phyloP scores from a whole-genome alignment of 1,140 invertebrate genomes.

The Meloidogyne floridensis region DNA sequence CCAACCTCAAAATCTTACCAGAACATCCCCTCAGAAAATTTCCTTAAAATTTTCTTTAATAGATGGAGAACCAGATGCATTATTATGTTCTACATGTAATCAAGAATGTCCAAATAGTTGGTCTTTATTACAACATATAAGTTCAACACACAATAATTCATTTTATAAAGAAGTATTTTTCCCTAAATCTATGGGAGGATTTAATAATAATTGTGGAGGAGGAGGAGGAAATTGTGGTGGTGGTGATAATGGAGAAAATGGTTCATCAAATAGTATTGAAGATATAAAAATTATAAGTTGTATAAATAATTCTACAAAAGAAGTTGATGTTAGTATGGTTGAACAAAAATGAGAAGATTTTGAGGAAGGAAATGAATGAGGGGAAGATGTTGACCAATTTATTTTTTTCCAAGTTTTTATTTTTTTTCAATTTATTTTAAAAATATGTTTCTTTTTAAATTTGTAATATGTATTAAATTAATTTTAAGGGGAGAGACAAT shows the following conservation, averaged over 20 bases:
- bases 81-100: conserved; percentile 38
- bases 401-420: no score
- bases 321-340: neutral
- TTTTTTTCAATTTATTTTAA: no score
- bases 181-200: neutral
- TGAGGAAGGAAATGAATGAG: no score
- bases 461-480: no score
- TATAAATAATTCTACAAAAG: neutral
- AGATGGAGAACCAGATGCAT: conserved; percentile 34
- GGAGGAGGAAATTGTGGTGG: neutral
- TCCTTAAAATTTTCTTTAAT: conserved; percentile 5
- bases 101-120: conserved; percentile 34
- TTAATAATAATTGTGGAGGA: neutral
- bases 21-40: no score
- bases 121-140: conserved; percentile 23
- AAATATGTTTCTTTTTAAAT: no score
- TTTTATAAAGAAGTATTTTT: conserved; percentile 12
- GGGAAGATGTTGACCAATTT: no score
- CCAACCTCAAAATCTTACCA: no score
- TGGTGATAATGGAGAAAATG: neutral
- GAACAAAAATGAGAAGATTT: neutral
- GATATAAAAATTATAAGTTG: neutral
- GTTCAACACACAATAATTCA: conserved; percentile 12
- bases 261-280: neutral
- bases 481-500: no score